Evolutionary conservation across 1,140 invertebrate species (phyloP), one percentile per base, ranked within the genome.

Genomic region (Trichonephila inaurata): DNA sequence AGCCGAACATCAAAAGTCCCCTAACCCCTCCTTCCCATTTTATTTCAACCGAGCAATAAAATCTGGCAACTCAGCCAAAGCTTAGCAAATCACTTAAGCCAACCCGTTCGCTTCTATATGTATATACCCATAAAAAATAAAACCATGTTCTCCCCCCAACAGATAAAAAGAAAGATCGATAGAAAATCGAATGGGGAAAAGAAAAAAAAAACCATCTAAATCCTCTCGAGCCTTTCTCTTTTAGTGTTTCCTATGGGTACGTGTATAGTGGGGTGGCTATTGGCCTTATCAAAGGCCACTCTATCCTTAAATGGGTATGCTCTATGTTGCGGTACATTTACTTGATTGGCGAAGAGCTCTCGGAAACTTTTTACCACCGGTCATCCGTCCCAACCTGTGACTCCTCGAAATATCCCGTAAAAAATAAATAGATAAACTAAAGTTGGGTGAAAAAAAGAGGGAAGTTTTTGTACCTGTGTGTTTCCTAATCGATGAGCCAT

Each of bases 381-480:
- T 77, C 24, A 18, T 16, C 69, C 69, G 69, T 77, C 69, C 62
- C 85, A 87, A 87, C 85, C 85, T 87, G 85, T 87, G 28, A 87
- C 58, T 87, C 60, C 8, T 66, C 51, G 51, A 87, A 62, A 87
- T 33, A 62, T 14, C 4, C 82, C 44, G n/a, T 21, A 18, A n/a
- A 58, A 16, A 81, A 81, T 33, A 81, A 81, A 81, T 12, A 81
- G 18, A 81, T 33, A 33, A 81, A 14, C 33, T 18, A 81, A 33
- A 81, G 40, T 18, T 16, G 51, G 16, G 16, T 81, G 40, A 81
- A 81, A 81, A 66, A 66, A 66, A 66, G 21, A 12, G 64, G 64
- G 64, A 66, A 66, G 10, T 24, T n/a, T n/a, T 58, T n/a, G 21
- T 83, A 24, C 40, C 82, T 83, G 44, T 24, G 33, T 51, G 21